These are phyloP conservation scores for Cancer borealis DNA, from an alignment of 2,888 invertebrate species.

Conservation along the genomic window DNA sequence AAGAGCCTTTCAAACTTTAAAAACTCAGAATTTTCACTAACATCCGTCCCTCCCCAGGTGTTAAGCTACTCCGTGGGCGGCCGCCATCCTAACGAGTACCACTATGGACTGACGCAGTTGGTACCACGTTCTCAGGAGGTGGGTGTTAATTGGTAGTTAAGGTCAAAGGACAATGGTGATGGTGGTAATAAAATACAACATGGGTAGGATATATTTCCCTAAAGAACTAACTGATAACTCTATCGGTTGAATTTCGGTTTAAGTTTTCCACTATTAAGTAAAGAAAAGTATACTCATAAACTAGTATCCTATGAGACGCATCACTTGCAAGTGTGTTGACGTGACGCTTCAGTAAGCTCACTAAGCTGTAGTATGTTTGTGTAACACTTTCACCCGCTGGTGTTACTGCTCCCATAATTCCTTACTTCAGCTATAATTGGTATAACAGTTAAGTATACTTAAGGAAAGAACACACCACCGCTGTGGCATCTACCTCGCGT, in stretches of 20 bases:
- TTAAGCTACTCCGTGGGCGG: constrained; percentile 59
- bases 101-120: constrained; percentile 1
- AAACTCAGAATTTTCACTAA: neutral
- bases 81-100: constrained; percentile 36
- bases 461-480: neutral
- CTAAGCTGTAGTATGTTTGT: neutral
- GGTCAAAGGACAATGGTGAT: neutral
- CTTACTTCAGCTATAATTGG: neutral
- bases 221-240: neutral
- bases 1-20: neutral
- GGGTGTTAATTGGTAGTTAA: neutral
- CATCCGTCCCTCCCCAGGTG: neutral
- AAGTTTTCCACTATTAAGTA: neutral
- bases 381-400: neutral
- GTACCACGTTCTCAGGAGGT: constrained; percentile 26
- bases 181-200: neutral
- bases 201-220: neutral
- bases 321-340: neutral
- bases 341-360: neutral
- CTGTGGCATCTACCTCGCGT: neutral
- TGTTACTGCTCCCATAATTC: neutral
- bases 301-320: neutral
- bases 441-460: neutral
- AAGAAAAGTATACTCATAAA: neutral
- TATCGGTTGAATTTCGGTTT: neutral